Base-by-base conservation (phyloP, 2,113 vertebrate genomes). In the Perca fluviatilis region DNA sequence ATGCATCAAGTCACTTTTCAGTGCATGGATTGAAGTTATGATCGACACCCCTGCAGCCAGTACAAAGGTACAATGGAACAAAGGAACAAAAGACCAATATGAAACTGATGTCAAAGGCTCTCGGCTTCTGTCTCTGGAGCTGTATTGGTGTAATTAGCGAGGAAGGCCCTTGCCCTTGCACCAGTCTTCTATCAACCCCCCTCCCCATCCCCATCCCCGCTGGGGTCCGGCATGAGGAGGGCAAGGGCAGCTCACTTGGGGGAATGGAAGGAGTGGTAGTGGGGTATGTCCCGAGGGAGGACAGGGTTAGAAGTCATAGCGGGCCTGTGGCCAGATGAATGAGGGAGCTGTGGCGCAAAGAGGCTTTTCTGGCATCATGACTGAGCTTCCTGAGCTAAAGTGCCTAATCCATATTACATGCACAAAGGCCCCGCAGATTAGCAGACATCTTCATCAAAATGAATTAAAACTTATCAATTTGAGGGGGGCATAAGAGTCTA, bases 391-490 rank as follows among this genome's bases (percentile, higher is more conserved):
- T 49, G 77, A 88, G 89, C 93, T 90, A 91, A 90, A 94, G 92
- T 90, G 91, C 88, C 91, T 93, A 92, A 95, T 95, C 94, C 93
- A 94, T 94, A 95, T 94, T 93, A 92, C 93, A 92, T 81, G 57
- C 88, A 89, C 88, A 93, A 94, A 90, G 92, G 88, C 83, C 50
- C 65, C 10, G 82, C 79, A 92, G 93, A 94, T 95, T 94, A 94
- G 84, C 79, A 70, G 73, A 91, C 84, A 65, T 93, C 84, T 90
- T 93, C 88, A 88, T 93, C 93, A 72, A 92, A 94, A 93, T 91
- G 84, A 94, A 91, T 95, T 92, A 82, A 93, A 93, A 91, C 76
- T 85, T 79, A 73, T 82, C 78, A 79, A 86, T 85, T 85, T 66
- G 62, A 68, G 61, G 19, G 7, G 53, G 30, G 43, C 60, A 68